Base-by-base conservation (phyloP, 2,888 invertebrate species). In the Erannis defoliaria region DNA sequence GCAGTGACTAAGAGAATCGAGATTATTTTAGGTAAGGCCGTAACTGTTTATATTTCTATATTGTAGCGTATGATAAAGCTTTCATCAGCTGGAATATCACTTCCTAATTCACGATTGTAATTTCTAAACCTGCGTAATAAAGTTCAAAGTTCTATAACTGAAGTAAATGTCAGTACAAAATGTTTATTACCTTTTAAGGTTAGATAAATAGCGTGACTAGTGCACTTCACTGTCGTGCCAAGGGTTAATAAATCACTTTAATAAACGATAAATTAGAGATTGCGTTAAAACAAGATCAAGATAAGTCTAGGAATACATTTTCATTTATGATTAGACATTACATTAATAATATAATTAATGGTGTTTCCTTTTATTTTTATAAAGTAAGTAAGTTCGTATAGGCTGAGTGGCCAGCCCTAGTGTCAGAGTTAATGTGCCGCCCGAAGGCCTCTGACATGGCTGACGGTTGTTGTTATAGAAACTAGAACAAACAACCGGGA, bases 131-230 rank as follows among this genome's bases (percentile, higher is more conserved):
- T 8, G 5, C 5, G 33, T 9, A 18, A 38, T 50, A 50, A 37
- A 26, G 37, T 38, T 37, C 1, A 38, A 23, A 38, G 16, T 50
- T 1, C 18, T 18, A 19, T 19, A 31, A 5, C 46, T 10, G 0
- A 12, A 12, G 18, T 46, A 31, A 46, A 31, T 31, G 31, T 18
- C 46, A 19, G n/a, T 45, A 14, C 18, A 42, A 29, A 45, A 21
- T 45, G 57, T 51, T 51, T 43, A 57, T 51, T 58, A 37, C 57
- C 57, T 37, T 43, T 29, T 43, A 57, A 51, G 51, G 57, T n/a
- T 29, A 43, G 57, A 58, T 58, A 58, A 57, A 58, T 58, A 51
- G 51, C 57, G 57, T 51, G 57, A 57, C 35, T 57, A 21, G 51
- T 51, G 50, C 57, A 51, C 45, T 51, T 38, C 3, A 9, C 21